phyloP scores from a whole-genome alignment of 2,113 vertebrate genomes.

The Cyprinodon tularosa region DNA sequence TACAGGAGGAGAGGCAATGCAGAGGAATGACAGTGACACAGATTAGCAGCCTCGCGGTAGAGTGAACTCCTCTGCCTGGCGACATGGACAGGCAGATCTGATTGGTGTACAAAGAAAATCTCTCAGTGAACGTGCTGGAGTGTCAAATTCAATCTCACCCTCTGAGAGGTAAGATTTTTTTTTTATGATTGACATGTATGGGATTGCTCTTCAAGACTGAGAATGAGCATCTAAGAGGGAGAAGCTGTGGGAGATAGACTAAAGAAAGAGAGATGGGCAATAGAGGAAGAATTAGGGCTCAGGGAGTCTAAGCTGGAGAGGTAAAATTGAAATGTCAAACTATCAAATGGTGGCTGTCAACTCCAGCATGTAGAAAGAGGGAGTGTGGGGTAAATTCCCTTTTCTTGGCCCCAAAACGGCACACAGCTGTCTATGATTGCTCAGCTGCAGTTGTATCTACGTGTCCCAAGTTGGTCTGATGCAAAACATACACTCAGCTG shows the following conservation, averaged over 20 bases:
- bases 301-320: conserved; percentile 29
- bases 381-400: conserved; percentile 61
- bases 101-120: conserved; percentile 75
- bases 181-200: conserved; percentile 66
- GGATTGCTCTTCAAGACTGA: conserved; percentile 67
- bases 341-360: conserved; percentile 68
- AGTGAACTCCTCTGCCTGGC: conserved; percentile 49
- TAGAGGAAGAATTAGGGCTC: conserved; percentile 12
- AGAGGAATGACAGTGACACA: conserved; percentile 56
- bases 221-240: conserved; percentile 42
- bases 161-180: conserved; percentile 47
- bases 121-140: conserved; percentile 54
- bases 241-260: conserved; percentile 16
- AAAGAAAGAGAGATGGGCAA: conserved; percentile 12
- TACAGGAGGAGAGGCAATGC: conserved; percentile 38
- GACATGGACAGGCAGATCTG: conserved; percentile 68
- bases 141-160: conserved; percentile 70
- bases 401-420: conserved; percentile 43
- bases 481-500: conserved; percentile 52
- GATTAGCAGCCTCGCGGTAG: conserved; percentile 56
- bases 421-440: conserved; percentile 55
- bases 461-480: conserved; percentile 15
- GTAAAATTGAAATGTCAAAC: conserved; percentile 78
- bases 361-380: conserved; percentile 47
- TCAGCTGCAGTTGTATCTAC: background rate